Percentiles rank a stretch among this genome's conserved stretches.
Conservation (phyloP, 2,888 invertebrate genomes). For the Yponomeuta sedellus region DNA sequence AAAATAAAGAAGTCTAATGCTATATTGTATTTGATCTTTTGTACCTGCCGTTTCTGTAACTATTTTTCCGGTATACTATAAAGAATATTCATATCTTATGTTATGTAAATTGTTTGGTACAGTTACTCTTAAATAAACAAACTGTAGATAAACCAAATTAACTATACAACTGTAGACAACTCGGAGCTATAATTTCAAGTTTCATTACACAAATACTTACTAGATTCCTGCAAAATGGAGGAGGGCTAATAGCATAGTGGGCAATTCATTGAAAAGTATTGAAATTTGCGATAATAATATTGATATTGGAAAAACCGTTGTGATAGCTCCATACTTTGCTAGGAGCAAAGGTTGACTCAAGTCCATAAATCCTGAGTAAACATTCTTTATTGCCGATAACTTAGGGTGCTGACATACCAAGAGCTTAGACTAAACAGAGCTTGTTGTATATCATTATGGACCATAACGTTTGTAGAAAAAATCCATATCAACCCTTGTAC, state of each 20-base stretch:
- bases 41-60: no score
- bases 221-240: neutral
- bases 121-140: no score
- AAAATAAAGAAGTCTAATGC: no score
- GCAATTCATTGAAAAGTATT: neutral
- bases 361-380: conserved; percentile 1
- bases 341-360: neutral
- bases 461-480: no score
- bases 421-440: no score
- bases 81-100: no score
- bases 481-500: no score
- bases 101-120: no score
- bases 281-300: neutral
- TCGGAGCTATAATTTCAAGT: neutral
- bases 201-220: neutral
- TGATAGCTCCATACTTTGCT: neutral
- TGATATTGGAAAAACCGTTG: neutral
- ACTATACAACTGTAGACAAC: neutral
- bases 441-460: no score
- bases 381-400: conserved; percentile 5
- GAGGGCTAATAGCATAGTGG: neutral
- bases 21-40: no score
- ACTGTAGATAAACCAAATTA: no score
- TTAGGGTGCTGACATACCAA: neutral
- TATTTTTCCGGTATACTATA: no score